Conservation (phyloP, 2,888 invertebrate genomes). For the Agrypnus murinus region DNA sequence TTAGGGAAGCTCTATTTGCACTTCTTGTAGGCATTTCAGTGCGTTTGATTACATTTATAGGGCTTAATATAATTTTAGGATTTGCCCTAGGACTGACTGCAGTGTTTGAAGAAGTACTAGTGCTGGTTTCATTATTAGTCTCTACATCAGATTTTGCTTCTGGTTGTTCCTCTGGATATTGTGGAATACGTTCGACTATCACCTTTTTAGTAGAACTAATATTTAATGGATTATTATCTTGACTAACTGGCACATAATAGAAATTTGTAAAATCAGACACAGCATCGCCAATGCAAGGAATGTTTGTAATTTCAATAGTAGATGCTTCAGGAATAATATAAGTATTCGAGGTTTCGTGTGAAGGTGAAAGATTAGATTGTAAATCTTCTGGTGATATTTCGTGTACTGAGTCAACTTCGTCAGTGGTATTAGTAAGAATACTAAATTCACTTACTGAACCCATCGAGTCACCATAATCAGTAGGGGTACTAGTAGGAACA, state of each 20-base stretch:
- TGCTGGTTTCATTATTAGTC: neutral
- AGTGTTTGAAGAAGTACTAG: neutral
- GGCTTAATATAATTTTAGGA: neutral
- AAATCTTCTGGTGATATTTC: neutral
- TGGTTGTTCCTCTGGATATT: conserved; percentile 26
- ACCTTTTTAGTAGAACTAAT: conserved; percentile 36
- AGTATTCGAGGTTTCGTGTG: neutral
- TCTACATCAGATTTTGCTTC: conserved; percentile 1
- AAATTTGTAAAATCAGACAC: conserved; percentile 38
- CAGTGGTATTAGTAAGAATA: neutral
- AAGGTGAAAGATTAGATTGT: conserved; percentile 9
- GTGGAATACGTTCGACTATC: conserved; percentile 44
- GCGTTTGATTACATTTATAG: neutral
- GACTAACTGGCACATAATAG: conserved; percentile 33
- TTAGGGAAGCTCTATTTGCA: neutral
- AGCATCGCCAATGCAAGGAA: neutral
- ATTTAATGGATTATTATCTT: conserved; percentile 16
- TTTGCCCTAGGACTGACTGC: no score
- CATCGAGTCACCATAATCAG: no score
- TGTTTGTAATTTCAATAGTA: neutral
- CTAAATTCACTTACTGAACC: conserved; percentile 2
- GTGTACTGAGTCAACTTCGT: neutral
- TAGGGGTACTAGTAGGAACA: no score
- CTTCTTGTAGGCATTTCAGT: neutral
- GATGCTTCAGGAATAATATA: neutral